Evolutionary conservation across 2,888 invertebrate species (phyloP).

Genomic region (Dione juno): DNA sequence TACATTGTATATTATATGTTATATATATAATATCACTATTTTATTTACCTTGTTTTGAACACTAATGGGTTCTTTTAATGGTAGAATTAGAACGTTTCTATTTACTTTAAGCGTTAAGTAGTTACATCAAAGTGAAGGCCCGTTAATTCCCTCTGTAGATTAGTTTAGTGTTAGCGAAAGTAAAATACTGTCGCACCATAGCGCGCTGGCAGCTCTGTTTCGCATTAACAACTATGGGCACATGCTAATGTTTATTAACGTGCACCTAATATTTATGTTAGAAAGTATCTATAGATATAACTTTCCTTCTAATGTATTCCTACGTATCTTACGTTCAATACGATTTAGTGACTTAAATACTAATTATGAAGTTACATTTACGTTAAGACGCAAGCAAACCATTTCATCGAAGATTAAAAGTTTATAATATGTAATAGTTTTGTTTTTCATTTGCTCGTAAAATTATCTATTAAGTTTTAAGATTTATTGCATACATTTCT

Average conservation of each 20-base stretch:
- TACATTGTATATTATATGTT: neutral
- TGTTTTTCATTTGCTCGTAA: neutral
- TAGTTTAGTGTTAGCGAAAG: conserved; percentile 26
- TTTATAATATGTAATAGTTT: neutral
- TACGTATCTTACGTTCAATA: neutral
- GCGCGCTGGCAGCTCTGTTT: conserved; percentile 2
- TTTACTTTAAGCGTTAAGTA: neutral
- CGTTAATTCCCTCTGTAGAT: conserved; percentile 22
- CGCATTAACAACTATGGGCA: conserved; percentile 22
- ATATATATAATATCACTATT: neutral
- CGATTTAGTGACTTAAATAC: conserved; percentile 9
- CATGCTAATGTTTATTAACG: conserved; percentile 30
- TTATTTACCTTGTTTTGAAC: neutral
- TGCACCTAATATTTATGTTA: conserved; percentile 33
- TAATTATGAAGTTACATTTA: conserved; percentile 7
- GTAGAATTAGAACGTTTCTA: neutral
- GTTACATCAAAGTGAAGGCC: neutral
- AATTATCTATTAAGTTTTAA: neutral
- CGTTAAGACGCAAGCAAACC: neutral
- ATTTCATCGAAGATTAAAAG: neutral
- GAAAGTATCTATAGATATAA: conserved; percentile 29
- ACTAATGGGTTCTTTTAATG: neutral
- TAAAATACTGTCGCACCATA: conserved; percentile 15
- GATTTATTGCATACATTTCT: no score
- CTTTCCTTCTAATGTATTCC: conserved; percentile 18